A percentile compares a stretch with the other conserved stretches of the same genome.
phyloP scores from a whole-genome alignment of 1,140 invertebrate genomes.

The Drosophila bifasciata region DNA sequence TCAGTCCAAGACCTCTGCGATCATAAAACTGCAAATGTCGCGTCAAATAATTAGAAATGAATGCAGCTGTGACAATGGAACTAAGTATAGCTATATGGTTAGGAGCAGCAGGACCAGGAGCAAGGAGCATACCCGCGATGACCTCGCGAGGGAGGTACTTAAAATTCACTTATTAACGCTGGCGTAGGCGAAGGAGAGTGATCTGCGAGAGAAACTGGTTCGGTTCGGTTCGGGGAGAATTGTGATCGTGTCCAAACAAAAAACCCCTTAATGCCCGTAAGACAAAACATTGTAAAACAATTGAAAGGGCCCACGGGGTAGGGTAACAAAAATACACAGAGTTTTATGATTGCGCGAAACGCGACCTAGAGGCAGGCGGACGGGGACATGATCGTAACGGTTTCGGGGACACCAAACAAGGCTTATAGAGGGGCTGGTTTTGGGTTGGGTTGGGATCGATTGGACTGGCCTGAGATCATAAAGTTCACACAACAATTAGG shows the following conservation, averaged over 20 bases:
- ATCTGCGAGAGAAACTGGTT: slow-evolving; percentile 42
- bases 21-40: slow-evolving; percentile 45
- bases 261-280: slow-evolving; percentile 74
- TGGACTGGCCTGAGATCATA: slow-evolving; percentile 39
- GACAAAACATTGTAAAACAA: slow-evolving; percentile 76
- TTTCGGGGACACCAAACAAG: slow-evolving; percentile 66
- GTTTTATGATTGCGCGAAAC: slow-evolving; percentile 65
- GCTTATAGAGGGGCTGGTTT: slow-evolving; percentile 28
- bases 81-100: slow-evolving; percentile 34
- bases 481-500: slow-evolving; percentile 74
- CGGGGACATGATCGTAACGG: slow-evolving; percentile 13
- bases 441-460: slow-evolving; percentile 29
- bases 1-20: slow-evolving; percentile 12
- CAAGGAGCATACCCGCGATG: slow-evolving; percentile 7
- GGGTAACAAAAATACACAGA: slow-evolving; percentile 35
- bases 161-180: slow-evolving; percentile 73
- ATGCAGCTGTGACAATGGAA: slow-evolving; percentile 66
- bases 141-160: slow-evolving; percentile 53
- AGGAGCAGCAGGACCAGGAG: slow-evolving; percentile 29
- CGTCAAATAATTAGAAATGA: slow-evolving; percentile 68
- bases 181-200: not conserved
- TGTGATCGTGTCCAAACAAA: slow-evolving; percentile 62
- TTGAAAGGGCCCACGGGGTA: slow-evolving; percentile 59
- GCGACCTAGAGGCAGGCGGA: slow-evolving; percentile 35
- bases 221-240: slow-evolving; percentile 6